A percentile compares a stretch with the other conserved stretches of the same genome.
These are phyloP conservation scores for Eupeodes corollae DNA, from an alignment of 1,140 invertebrate species.

Conservation along the genomic window DNA sequence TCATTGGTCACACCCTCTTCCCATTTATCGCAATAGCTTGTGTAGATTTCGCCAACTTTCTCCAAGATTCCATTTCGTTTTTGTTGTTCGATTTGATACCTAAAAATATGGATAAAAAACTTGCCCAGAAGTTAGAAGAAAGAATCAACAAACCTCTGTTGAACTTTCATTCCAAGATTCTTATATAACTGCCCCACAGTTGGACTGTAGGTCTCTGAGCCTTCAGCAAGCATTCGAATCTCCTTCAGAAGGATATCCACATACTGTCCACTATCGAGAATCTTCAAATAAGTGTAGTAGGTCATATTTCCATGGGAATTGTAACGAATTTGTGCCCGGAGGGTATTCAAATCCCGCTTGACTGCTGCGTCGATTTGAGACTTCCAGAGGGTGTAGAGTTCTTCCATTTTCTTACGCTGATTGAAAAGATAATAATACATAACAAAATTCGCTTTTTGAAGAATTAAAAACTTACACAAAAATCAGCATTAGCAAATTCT, in stretches of 20 bases:
- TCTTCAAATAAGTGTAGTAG: slow-evolving; percentile 64
- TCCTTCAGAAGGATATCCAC: slow-evolving; percentile 54
- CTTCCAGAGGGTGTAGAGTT: slow-evolving; percentile 56
- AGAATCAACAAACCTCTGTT: slow-evolving; percentile 11
- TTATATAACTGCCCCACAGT: slow-evolving; percentile 50
- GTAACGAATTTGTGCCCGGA: slow-evolving; percentile 41
- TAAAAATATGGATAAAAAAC: slow-evolving; percentile 17
- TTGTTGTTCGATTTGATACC: slow-evolving; percentile 55
- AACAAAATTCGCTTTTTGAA: not conserved
- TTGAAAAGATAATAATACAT: slow-evolving; percentile 3
- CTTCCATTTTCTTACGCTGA: slow-evolving; percentile 45
- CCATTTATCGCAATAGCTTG: slow-evolving; percentile 60
- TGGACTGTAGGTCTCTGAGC: slow-evolving; percentile 70
- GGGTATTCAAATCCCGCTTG: slow-evolving; percentile 49
- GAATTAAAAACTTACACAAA: slow-evolving; percentile 18
- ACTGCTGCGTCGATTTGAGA: slow-evolving; percentile 49
- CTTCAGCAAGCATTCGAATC: slow-evolving; percentile 53
- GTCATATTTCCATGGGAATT: slow-evolving; percentile 31
- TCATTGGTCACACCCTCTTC: slow-evolving; percentile 37
- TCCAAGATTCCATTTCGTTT: slow-evolving; percentile 50
- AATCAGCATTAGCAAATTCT: slow-evolving; percentile 35
- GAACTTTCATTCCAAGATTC: slow-evolving; percentile 54
- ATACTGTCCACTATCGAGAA: slow-evolving; percentile 52
- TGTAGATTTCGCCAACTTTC: slow-evolving; percentile 55
- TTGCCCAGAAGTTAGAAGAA: slow-evolving; percentile 5